Percentiles rank a stretch among this genome's conserved stretches.
Conservation (phyloP, 2,888 invertebrate species). For the Stenichneumon culpator region DNA sequence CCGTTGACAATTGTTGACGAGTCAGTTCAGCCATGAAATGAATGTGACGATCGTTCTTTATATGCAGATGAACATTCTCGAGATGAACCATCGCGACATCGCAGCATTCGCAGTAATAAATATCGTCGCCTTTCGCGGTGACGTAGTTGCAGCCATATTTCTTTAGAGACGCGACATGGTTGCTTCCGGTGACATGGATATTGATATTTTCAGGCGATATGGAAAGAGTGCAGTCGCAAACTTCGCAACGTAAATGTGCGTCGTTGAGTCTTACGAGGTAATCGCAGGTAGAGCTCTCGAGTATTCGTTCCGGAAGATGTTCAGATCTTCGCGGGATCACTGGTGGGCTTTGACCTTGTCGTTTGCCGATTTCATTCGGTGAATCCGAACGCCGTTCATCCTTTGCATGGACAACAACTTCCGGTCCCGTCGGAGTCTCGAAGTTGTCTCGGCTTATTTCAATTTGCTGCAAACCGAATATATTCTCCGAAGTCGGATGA, state of each 20-base stretch:
- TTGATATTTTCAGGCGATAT: not conserved
- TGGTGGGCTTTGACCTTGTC: not conserved
- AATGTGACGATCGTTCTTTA: not conserved
- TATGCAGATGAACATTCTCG: conserved; percentile 1
- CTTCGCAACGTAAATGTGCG: not conserved
- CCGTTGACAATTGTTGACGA: not conserved
- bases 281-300: not conserved
- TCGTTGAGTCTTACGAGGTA: not conserved
- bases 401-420: not conserved
- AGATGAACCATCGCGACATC: not conserved
- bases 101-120: conserved; percentile 40
- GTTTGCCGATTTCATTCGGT: not conserved
- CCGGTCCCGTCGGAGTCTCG: too few species aligned
- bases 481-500: not conserved
- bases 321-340: not conserved
- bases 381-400: not conserved
- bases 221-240: conserved; percentile 22
- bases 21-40: not conserved
- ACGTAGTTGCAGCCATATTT: conserved; percentile 31
- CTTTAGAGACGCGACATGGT: not conserved
- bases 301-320: not conserved
- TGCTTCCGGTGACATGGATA: conserved; percentile 23
- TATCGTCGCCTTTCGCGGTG: not conserved
- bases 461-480: too few species aligned
- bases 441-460: not conserved